Conservation (phyloP, 2,888 invertebrate genomes). For the Archips crataeganus region DNA sequence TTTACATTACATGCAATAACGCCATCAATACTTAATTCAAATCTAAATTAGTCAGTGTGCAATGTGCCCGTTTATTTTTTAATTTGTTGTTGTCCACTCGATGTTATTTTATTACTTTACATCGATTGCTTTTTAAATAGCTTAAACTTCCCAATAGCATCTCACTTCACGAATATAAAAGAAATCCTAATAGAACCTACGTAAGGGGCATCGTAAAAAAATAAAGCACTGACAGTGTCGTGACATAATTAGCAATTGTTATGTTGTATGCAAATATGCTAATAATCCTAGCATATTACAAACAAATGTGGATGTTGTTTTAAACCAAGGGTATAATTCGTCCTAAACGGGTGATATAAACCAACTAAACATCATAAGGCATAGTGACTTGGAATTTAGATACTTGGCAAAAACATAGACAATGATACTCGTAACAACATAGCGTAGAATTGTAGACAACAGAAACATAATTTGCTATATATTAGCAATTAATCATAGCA, state of each 20-base stretch:
- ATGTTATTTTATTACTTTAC: slow-evolving; percentile 43
- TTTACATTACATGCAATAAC: neutral
- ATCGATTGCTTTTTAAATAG: slow-evolving; percentile 31
- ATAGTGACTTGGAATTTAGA: too few relatives aligned
- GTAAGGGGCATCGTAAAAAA: neutral
- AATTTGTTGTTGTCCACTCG: slow-evolving; percentile 34
- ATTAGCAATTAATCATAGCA: too few relatives aligned
- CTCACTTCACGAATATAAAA: slow-evolving; percentile 47
- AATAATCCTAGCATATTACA: neutral
- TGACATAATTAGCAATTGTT: too few relatives aligned
- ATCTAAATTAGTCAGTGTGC: slow-evolving; percentile 17
- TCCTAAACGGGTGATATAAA: too few relatives aligned
- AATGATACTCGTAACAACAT: too few relatives aligned
- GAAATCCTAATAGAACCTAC: neutral
- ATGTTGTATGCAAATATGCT: too few relatives aligned
- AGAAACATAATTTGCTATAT: too few relatives aligned
- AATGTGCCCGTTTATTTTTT: neutral
- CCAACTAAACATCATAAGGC: too few relatives aligned
- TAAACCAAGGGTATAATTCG: too few relatives aligned
- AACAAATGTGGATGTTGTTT: neutral
- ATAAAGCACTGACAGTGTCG: too few relatives aligned
- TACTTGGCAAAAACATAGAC: too few relatives aligned
- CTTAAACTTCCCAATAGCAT: slow-evolving; percentile 49
- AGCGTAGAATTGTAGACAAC: too few relatives aligned
- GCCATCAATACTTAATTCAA: neutral